Evolutionary conservation across 2,797 vertebrate species (phyloP).

Genomic region (Aselliscus stoliczkanus): DNA sequence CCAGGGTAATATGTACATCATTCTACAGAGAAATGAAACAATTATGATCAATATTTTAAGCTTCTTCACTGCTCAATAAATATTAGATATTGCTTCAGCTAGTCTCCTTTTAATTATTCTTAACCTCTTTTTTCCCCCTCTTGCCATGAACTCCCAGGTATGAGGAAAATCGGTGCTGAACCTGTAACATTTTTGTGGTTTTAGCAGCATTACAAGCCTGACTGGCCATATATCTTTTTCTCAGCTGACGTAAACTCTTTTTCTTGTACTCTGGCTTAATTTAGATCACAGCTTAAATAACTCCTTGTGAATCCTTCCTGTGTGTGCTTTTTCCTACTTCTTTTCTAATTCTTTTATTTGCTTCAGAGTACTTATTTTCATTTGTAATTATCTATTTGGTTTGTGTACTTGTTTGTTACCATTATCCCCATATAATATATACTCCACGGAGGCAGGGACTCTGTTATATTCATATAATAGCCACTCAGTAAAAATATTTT

Average conservation of each 20-base stretch:
- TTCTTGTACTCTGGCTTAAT: background rate
- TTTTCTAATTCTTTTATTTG: background rate
- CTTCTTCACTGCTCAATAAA: background rate
- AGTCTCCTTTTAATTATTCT: background rate
- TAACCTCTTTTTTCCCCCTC: background rate
- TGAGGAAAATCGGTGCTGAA: background rate
- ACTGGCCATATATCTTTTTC: background rate
- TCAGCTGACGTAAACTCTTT: background rate
- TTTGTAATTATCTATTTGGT: background rate
- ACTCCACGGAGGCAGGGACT: background rate
- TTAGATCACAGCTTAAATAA: background rate
- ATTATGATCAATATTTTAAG: background rate
- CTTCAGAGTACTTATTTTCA: background rate
- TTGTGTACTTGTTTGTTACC: background rate
- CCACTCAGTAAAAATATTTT: background rate
- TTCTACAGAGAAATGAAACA: background rate
- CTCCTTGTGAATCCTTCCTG: background rate
- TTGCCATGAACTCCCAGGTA: background rate
- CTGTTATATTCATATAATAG: background rate
- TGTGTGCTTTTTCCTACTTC: background rate
- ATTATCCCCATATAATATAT: background rate
- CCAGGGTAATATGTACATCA: background rate
- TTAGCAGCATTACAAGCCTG: background rate
- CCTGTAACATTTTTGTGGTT: background rate
- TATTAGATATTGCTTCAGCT: background rate